Conservation (phyloP, 2,797 vertebrate genomes). For the Neomorphus geoffroyi region DNA sequence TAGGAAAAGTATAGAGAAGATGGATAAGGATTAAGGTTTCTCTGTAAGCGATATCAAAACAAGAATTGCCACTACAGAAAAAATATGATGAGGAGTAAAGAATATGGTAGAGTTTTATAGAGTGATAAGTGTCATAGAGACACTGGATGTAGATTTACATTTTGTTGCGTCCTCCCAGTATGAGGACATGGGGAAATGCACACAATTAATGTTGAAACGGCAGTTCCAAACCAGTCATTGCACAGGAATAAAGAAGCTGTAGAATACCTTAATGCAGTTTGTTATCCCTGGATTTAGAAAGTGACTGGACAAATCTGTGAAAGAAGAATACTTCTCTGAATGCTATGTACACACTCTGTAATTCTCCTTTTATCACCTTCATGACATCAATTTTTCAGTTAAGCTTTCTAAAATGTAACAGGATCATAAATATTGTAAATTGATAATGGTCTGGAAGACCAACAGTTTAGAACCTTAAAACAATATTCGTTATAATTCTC, state of each 20-base stretch:
- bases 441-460: neutral
- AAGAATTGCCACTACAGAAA: neutral
- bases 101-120: neutral
- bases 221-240: neutral
- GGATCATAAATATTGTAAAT: neutral
- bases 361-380: neutral
- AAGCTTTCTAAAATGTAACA: neutral
- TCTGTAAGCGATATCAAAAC: neutral
- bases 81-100: neutral
- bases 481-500: neutral
- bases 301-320: neutral
- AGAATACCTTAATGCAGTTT: neutral
- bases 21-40: neutral
- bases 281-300: neutral
- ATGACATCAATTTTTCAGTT: neutral
- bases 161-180: neutral
- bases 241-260: neutral
- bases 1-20: neutral
- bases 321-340: neutral
- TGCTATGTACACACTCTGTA: neutral
- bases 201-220: neutral
- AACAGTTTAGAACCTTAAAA: neutral
- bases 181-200: neutral
- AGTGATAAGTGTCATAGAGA: neutral
- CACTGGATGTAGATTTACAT: neutral